Conservation (phyloP, 2,797 vertebrate species). For the Echeneis naucrates region DNA sequence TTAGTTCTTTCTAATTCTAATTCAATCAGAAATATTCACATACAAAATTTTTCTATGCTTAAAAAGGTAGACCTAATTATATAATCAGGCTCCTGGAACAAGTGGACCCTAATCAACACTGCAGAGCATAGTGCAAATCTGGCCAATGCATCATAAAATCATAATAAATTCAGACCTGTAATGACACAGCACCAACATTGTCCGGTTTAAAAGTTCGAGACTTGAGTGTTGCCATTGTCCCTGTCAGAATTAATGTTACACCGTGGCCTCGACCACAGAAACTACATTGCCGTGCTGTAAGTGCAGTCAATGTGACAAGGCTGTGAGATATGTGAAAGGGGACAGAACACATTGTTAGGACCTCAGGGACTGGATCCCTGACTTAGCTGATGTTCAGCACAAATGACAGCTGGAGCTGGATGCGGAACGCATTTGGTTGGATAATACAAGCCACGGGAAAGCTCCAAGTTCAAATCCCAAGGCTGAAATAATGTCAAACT, state of each 20-base stretch:
- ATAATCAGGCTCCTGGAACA: slow-evolving; percentile 6
- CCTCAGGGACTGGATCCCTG: slow-evolving; percentile 48
- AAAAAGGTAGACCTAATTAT: not conserved
- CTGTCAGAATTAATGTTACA: not conserved
- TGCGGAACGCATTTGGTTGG: slow-evolving; percentile 59
- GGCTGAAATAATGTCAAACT: slow-evolving; percentile 60
- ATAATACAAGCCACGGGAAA: slow-evolving; percentile 61
- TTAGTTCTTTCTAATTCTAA: not conserved
- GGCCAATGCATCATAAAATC: not conserved
- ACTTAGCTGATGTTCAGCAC: slow-evolving; percentile 50
- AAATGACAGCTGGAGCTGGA: slow-evolving; percentile 65
- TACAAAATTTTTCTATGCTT: not conserved
- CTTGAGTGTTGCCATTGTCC: not conserved
- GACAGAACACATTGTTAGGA: slow-evolving; percentile 35
- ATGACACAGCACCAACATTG: not conserved
- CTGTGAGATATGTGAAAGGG: slow-evolving; percentile 39
- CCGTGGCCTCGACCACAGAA: not conserved
- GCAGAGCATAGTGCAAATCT: not conserved
- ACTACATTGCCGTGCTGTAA: slow-evolving; percentile 2
- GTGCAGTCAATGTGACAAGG: slow-evolving; percentile 39
- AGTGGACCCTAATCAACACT: too few species aligned
- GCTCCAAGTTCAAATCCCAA: slow-evolving; percentile 52
- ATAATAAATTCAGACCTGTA: not conserved
- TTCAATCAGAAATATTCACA: not conserved
- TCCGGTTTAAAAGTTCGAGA: not conserved